Conservation (phyloP, 2,113 vertebrate genomes). For the Phainopepla nitens region DNA sequence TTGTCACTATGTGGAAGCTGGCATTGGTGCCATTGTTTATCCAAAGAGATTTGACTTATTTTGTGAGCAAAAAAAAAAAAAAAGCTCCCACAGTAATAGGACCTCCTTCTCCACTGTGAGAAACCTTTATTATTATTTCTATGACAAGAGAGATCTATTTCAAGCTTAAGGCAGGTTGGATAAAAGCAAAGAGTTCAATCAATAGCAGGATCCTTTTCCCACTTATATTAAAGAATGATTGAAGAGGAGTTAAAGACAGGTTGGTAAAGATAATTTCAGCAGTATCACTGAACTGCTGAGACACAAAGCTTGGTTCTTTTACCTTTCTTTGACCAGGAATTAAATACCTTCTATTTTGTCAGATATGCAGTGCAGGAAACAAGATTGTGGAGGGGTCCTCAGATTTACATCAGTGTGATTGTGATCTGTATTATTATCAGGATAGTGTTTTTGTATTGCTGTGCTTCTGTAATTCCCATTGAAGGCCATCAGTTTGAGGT, state of each 20-base stretch:
- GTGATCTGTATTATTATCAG: neutral
- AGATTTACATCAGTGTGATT: neutral
- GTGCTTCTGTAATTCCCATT: neutral
- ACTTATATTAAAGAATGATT: neutral
- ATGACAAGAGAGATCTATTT: constrained; percentile 6
- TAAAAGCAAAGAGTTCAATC: constrained; percentile 1
- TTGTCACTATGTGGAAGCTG: neutral
- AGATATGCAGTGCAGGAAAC: neutral
- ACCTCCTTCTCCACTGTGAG: neutral
- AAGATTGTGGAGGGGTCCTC: neutral
- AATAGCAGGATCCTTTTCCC: neutral
- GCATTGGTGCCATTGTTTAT: neutral
- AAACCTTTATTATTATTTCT: constrained; percentile 24
- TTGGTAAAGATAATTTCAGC: neutral
- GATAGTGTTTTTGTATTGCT: neutral
- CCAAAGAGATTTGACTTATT: neutral
- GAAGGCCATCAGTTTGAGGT: neutral
- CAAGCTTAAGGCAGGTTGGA: neutral
- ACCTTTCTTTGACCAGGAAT: neutral
- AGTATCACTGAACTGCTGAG: neutral
- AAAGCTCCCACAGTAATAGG: neutral
- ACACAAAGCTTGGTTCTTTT: neutral
- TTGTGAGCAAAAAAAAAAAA: neutral
- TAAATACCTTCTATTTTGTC: neutral
- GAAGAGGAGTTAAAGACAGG: neutral